Percentiles rank a stretch among this genome's conserved stretches.
These are phyloP conservation scores for Larimichthys crocea DNA, from an alignment of 2,113 vertebrate species.

Conservation along the genomic window DNA sequence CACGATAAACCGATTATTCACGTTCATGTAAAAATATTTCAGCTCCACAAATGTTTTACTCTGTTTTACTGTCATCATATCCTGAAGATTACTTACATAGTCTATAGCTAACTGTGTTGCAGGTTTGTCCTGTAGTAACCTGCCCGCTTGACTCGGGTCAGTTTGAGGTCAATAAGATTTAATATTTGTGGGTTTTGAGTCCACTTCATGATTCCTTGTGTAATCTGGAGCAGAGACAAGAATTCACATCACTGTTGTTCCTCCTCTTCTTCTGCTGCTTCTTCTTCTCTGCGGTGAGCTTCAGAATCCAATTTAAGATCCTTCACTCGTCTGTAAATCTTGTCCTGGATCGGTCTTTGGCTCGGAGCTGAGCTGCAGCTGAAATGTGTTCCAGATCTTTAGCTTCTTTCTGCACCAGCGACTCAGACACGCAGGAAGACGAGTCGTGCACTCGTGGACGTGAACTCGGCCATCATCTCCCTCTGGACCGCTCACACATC, in stretches of 20 bases:
- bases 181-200: not conserved
- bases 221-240: conserved; percentile 8
- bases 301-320: conserved; percentile 11
- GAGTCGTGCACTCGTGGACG: conserved; percentile 21
- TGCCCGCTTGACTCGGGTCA: not conserved
- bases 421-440: conserved; percentile 4
- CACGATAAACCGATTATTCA: too few relatives aligned
- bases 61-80: too few relatives aligned
- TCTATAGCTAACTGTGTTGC: not conserved
- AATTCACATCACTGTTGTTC: not conserved
- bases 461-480: conserved; percentile 64
- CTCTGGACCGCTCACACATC: conserved; percentile 48
- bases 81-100: too few relatives aligned
- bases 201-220: not conserved
- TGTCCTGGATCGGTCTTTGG: conserved; percentile 6
- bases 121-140: not conserved
- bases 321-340: not conserved
- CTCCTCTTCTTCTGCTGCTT: too few relatives aligned
- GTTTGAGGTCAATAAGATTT: not conserved
- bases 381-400: conserved; percentile 11
- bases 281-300: not conserved
- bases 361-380: conserved; percentile 3
- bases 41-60: too few relatives aligned
- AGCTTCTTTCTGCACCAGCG: not conserved
- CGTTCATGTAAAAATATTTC: too few relatives aligned